phyloP scores from a whole-genome alignment of 2,888 invertebrate species.

The Acronicta leporina region DNA sequence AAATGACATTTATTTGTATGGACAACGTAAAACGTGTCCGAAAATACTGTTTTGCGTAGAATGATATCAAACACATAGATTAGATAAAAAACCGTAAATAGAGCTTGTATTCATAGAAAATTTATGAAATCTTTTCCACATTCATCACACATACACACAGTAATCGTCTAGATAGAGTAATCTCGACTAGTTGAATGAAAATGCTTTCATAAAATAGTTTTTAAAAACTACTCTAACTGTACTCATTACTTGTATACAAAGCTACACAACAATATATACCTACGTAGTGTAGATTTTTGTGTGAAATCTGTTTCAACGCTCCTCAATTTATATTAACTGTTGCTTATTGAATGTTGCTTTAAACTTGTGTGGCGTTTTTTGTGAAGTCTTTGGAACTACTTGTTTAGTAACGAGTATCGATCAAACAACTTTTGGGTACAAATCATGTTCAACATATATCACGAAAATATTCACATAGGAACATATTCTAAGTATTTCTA shows the following conservation, averaged over 20 bases:
- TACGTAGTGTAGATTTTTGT: conserved; percentile 27
- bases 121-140: conserved; percentile 45
- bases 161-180: conserved; percentile 21
- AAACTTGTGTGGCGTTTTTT: conserved; percentile 38
- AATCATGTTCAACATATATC: conserved; percentile 5
- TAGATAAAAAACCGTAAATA: background rate
- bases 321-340: conserved; percentile 4
- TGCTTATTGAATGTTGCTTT: conserved; percentile 42
- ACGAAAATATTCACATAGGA: background rate
- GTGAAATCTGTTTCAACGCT: conserved; percentile 27
- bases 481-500: conserved; percentile 17
- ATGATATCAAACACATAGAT: too few species aligned
- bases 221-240: conserved; percentile 24
- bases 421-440: conserved; percentile 9
- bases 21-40: too few species aligned
- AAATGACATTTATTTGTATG: too few species aligned
- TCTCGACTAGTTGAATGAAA: conserved; percentile 23
- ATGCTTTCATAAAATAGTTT: conserved; percentile 26
- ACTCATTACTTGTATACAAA: conserved; percentile 29
- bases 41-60: too few species aligned
- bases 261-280: conserved; percentile 29
- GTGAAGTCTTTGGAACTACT: conserved; percentile 23
- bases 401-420: background rate
- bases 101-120: conserved; percentile 1
- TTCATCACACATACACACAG: conserved; percentile 27